These are phyloP conservation scores for Platichthys stellatus DNA, from an alignment of 2,113 vertebrate genomes.

Conservation along the genomic window DNA sequence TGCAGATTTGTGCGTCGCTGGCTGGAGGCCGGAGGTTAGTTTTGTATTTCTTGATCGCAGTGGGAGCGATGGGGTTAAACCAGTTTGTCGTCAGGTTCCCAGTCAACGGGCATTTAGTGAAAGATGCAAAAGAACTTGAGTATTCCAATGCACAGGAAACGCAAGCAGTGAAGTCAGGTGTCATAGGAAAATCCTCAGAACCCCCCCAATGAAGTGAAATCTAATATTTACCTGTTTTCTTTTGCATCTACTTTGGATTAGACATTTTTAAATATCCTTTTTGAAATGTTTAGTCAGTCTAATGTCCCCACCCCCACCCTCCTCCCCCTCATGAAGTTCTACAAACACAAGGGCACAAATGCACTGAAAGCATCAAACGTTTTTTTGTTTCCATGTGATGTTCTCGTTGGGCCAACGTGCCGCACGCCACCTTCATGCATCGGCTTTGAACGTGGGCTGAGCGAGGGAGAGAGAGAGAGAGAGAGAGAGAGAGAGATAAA, in stretches of 20 bases:
- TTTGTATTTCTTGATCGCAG: slow-evolving; percentile 10
- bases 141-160: neutral
- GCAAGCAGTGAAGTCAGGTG: neutral
- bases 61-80: neutral
- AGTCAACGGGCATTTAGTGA: neutral
- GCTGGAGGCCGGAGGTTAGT: slow-evolving; percentile 18
- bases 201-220: neutral
- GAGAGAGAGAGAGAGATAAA: slow-evolving; percentile 20
- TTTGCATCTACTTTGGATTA: slow-evolving; percentile 21
- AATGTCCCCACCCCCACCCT: neutral
- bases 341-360: slow-evolving; percentile 25
- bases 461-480: slow-evolving; percentile 17
- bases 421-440: slow-evolving; percentile 31
- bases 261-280: neutral
- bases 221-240: slow-evolving; percentile 1
- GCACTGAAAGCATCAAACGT: slow-evolving; percentile 36
- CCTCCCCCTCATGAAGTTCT: neutral
- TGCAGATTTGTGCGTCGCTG: slow-evolving; percentile 13
- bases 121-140: slow-evolving; percentile 4
- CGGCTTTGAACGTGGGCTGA: slow-evolving; percentile 31
- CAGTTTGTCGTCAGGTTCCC: neutral
- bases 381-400: slow-evolving; percentile 10
- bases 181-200: slow-evolving; percentile 14
- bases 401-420: slow-evolving; percentile 22
- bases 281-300: too few relatives aligned